Base-by-base conservation (phyloP, 2,113 vertebrate genomes). In the Ciconia stormi region DNA sequence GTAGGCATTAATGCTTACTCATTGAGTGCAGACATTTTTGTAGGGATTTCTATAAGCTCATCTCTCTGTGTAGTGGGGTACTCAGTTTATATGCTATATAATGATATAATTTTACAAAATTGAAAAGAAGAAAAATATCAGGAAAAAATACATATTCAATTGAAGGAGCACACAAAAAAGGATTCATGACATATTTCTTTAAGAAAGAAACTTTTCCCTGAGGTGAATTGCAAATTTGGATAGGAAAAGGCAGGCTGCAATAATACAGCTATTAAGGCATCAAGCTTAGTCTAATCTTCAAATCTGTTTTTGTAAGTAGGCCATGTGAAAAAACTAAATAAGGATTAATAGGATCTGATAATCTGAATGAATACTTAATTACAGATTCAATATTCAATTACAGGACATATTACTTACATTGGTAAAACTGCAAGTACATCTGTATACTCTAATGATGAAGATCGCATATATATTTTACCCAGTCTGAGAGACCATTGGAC, bases 401-500 rank as follows among this genome's bases (percentile, higher is more conserved):
- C 32, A 72, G 13, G 23, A 42, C 17, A 55, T 71, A 25, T 32
- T 82, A 29, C 67, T 88, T 87, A 58, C 12, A 17, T 27, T 63
- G 18, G 4, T 85, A 87, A 76, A 90, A 52, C n/a, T 34, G 12
- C 6, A 85, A 19, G 4, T 67, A 59, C 18, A n/a, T 65, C 26
- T 69, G 12, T 36, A 7, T 47, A 49, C 5, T 65, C 4, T 66
- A 58, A 40, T 27, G 36, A 63, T 46, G 18, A 58, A 73, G 29
- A 52, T 19, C 0, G 0, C 10, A 12, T 0, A 5, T 42, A 6
- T 21, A 56, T 89, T 91, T 76, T 61, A 55, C 7, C 13, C 27
- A 55, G 4, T 22, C 10, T 47, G 38, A 84, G 30, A 67, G 21
- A 76, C 2, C 2, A 2, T 9, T 49, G 20, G 34, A 25, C 10